These are phyloP conservation scores for Beaufortia kweichowensis DNA, from an alignment of 2,113 vertebrate species.

Conservation along the genomic window DNA sequence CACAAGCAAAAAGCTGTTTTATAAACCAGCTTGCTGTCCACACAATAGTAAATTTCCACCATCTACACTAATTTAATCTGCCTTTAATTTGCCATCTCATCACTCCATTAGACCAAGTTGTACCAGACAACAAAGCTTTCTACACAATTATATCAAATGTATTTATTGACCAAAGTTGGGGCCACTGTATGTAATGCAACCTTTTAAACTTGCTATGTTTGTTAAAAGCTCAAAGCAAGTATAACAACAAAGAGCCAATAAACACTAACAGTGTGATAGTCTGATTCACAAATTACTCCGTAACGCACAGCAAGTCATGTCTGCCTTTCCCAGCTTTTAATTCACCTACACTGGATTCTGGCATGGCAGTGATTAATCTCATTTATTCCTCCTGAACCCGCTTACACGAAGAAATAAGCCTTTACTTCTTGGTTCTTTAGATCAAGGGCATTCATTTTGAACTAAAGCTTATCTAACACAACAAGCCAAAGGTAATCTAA, in stretches of 20 bases:
- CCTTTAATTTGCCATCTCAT: too few species aligned
- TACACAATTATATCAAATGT: too few species aligned
- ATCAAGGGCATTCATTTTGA: conserved; percentile 42
- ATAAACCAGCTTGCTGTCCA: too few species aligned
- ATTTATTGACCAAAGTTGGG: too few species aligned
- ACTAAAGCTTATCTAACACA: conserved; percentile 39
- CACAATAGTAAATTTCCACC: too few species aligned
- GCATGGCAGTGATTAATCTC: conserved; percentile 39
- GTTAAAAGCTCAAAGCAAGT: background rate
- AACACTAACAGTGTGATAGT: too few species aligned
- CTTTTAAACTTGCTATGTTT: background rate
- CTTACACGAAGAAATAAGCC: conserved; percentile 15
- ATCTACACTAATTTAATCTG: too few species aligned
- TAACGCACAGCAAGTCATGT: background rate
- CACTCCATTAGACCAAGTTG: too few species aligned
- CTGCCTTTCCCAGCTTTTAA: conserved; percentile 8
- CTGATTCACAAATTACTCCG: background rate
- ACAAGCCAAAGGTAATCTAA: conserved; percentile 35
- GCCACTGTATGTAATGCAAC: background rate
- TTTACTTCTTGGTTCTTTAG: conserved; percentile 20
- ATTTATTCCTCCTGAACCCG: conserved; percentile 7
- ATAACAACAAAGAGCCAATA: too few species aligned
- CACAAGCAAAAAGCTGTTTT: too few species aligned
- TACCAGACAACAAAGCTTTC: too few species aligned
- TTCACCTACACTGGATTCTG: conserved; percentile 32